phyloP scores from a whole-genome alignment of 2,113 vertebrate genomes.

The Okapia johnstoni region DNA sequence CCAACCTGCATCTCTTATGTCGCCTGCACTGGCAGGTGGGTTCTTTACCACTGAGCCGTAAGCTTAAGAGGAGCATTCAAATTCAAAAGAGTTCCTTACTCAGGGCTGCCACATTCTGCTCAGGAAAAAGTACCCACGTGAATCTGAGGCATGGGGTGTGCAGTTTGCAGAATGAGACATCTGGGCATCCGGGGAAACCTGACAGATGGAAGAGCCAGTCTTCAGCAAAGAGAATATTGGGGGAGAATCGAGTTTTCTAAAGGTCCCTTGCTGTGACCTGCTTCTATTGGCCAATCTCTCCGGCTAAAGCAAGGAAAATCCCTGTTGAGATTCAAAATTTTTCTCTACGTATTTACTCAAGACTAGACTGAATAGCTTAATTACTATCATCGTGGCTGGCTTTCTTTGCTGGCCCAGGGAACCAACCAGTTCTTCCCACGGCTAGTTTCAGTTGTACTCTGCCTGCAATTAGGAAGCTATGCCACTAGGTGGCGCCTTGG shows the following conservation, averaged over 20 bases:
- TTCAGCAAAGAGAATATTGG: not conserved
- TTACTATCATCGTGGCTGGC: not conserved
- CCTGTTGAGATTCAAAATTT: not conserved
- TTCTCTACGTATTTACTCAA: not conserved
- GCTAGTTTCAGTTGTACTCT: not conserved
- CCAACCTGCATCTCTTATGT: not conserved
- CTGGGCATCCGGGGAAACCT: not conserved
- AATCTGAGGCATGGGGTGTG: not conserved
- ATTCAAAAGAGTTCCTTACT: not conserved
- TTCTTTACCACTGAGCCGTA: not conserved
- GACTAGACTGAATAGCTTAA: not conserved
- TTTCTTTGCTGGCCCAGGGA: not conserved
- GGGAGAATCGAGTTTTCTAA: not conserved
- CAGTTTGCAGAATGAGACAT: not conserved
- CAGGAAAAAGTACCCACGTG: not conserved
- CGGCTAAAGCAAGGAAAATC: not conserved
- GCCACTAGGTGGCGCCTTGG: constrained; percentile 10
- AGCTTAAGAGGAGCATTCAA: not conserved
- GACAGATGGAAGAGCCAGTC: not conserved
- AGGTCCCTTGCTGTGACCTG: not conserved
- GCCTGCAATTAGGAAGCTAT: constrained; percentile 54
- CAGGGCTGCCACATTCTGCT: not conserved
- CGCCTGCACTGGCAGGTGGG: not conserved
- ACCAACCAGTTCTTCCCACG: not conserved
- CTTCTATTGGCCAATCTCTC: not conserved